phyloP scores from a whole-genome alignment of 2,888 invertebrate species.

The Agapostemon virescens region DNA sequence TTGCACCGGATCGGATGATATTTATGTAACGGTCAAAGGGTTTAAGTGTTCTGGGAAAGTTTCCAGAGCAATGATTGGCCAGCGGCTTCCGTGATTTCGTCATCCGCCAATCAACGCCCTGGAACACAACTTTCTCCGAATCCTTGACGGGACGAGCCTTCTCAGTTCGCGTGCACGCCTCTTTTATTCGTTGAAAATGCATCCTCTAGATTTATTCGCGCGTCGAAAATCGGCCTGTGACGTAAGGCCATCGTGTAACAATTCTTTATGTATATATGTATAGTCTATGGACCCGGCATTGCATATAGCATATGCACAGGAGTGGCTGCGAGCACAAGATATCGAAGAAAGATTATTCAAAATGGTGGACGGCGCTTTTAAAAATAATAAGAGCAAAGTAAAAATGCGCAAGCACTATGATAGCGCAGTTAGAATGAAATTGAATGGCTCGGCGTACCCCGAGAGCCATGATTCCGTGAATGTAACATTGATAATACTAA shows the following conservation, averaged over 20 bases:
- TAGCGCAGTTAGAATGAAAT: no score
- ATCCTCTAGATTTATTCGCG: conserved; percentile 48
- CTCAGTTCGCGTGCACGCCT: conserved; percentile 36
- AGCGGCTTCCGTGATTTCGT: conserved; percentile 75
- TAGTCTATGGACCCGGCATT: no score
- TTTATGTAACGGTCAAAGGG: conserved; percentile 74
- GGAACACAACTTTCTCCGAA: conserved; percentile 76
- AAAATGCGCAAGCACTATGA: no score
- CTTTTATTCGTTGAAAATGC: conserved; percentile 57
- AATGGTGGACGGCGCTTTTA: no score
- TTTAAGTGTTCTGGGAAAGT: conserved; percentile 73
- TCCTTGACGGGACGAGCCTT: conserved; percentile 59
- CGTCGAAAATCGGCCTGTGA: conserved; percentile 39
- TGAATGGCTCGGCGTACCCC: no score
- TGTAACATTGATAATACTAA: not conserved
- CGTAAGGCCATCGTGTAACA: conserved; percentile 28
- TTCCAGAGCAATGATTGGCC: conserved; percentile 70
- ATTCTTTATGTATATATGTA: no score
- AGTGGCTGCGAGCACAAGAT: no score
- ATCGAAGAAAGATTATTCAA: no score
- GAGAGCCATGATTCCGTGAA: not conserved
- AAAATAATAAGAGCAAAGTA: no score
- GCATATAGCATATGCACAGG: no score
- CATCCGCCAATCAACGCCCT: conserved; percentile 72
- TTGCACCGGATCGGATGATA: conserved; percentile 61